Percentiles rank a stretch among this genome's conserved stretches.
Conservation (phyloP, 1,140 invertebrate genomes). For the Paracyclopina nana region DNA sequence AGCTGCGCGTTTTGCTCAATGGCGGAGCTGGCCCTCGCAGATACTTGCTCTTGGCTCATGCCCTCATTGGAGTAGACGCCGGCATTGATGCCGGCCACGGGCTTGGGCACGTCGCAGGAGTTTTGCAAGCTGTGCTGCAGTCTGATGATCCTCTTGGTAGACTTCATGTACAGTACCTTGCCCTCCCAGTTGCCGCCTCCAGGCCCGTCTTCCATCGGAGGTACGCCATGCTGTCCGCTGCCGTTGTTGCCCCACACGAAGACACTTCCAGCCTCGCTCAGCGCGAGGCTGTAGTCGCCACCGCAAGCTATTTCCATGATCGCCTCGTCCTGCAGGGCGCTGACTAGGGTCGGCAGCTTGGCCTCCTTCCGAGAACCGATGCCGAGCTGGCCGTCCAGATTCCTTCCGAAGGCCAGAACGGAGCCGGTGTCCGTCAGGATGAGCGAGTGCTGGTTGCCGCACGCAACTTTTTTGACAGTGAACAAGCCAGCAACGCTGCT, state of each 20-base stretch:
- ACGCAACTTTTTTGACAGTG: conserved; percentile 32
- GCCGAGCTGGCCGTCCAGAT: conserved; percentile 46
- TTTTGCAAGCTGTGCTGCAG: conserved; percentile 26
- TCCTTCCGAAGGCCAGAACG: conserved; percentile 41
- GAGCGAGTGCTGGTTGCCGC: conserved; percentile 10
- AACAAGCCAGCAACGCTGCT: conserved; percentile 31
- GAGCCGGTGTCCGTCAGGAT: conserved; percentile 1
- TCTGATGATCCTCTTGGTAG: conserved; percentile 29
- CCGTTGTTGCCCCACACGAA: conserved; percentile 15
- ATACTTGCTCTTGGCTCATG: conserved; percentile 28
- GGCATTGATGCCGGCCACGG: conserved; percentile 27
- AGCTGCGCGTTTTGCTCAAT: not conserved
- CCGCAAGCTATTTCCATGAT: conserved; percentile 6
- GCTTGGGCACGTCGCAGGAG: conserved; percentile 28
- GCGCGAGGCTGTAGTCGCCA: not conserved
- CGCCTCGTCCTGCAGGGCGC: not conserved
- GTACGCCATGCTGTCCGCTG: conserved; percentile 24
- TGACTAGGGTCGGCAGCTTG: not conserved
- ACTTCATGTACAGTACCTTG: conserved; percentile 29
- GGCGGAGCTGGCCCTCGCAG: not conserved
- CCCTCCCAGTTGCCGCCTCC: conserved; percentile 17
- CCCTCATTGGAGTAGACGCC: conserved; percentile 32
- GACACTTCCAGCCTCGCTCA: not conserved
- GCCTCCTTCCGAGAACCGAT: conserved; percentile 23
- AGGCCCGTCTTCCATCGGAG: conserved; percentile 24